Conservation (phyloP, 1,140 invertebrate species). For the Drosophila parvula region DNA sequence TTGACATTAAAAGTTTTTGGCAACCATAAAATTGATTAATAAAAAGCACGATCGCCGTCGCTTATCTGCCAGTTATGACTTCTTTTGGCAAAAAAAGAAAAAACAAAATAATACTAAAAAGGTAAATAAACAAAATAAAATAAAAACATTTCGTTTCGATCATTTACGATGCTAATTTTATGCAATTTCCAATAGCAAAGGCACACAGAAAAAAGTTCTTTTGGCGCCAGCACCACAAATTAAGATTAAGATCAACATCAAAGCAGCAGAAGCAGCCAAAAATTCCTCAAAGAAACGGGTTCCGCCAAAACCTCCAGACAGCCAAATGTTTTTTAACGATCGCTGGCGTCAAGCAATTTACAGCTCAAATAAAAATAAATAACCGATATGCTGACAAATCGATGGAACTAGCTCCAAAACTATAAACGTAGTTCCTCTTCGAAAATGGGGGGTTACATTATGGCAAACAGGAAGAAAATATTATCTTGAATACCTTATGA, state of each 20-base stretch:
- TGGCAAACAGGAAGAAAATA: background rate
- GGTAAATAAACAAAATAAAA: constrained; percentile 50
- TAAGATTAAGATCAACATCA: constrained; percentile 79
- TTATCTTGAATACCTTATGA: background rate
- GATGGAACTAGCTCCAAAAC: constrained; percentile 56
- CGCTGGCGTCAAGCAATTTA: constrained; percentile 75
- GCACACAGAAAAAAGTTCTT: constrained; percentile 44
- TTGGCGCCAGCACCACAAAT: constrained; percentile 77
- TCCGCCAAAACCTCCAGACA: constrained; percentile 40
- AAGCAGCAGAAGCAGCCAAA: constrained; percentile 47
- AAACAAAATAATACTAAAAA: constrained; percentile 10
- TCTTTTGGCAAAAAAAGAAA: constrained; percentile 25
- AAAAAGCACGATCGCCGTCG: constrained; percentile 25
- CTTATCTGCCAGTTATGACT: constrained; percentile 41
- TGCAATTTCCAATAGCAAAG: constrained; percentile 41
- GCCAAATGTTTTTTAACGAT: constrained; percentile 61
- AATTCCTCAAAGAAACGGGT: constrained; percentile 62
- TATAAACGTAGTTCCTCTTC: background rate
- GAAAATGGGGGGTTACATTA: background rate
- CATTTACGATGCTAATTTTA: constrained; percentile 69
- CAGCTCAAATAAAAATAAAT: constrained; percentile 76
- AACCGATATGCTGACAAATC: constrained; percentile 62
- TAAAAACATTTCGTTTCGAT: constrained; percentile 54
- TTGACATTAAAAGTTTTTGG: constrained; percentile 22
- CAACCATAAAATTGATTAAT: constrained; percentile 67